A percentile compares a stretch with the other conserved stretches of the same genome.
These are phyloP conservation scores for Ectropis grisescens DNA, from an alignment of 1,140 invertebrate species.

Conservation along the genomic window DNA sequence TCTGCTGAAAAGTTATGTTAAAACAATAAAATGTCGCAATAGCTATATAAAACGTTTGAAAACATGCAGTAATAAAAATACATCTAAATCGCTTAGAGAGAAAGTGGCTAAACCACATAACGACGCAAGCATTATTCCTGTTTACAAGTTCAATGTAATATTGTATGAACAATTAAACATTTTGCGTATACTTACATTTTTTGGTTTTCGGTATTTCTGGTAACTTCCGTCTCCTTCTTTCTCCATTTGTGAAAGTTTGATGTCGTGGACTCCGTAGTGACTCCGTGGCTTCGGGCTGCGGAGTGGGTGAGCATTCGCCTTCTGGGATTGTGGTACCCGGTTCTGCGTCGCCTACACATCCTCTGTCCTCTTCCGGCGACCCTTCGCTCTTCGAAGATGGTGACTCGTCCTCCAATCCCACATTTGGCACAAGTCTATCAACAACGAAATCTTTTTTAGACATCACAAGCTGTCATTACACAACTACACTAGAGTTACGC, in stretches of 20 bases:
- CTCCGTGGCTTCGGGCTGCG: slow-evolving; percentile 29
- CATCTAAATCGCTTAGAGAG: no score
- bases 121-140: no score
- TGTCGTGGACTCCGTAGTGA: slow-evolving; percentile 48
- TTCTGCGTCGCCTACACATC: slow-evolving; percentile 31
- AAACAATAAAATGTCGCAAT: no score
- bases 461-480: no score
- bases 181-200: slow-evolving; percentile 80
- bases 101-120: no score
- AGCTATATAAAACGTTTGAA: no score
- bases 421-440: slow-evolving; percentile 82
- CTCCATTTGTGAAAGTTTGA: slow-evolving; percentile 61
- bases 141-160: no score
- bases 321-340: slow-evolving; percentile 10
- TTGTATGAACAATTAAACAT: no score
- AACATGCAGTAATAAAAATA: no score
- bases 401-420: slow-evolving; percentile 81
- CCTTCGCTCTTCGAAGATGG: slow-evolving; percentile 81
- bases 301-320: slow-evolving; percentile 21
- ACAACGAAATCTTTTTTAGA: no score
- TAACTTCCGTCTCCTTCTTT: slow-evolving; percentile 81
- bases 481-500: no score
- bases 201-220: slow-evolving; percentile 90
- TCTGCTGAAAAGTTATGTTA: no score
- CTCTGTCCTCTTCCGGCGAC: slow-evolving; percentile 51